Conservation (phyloP, 2,113 vertebrate species). For the Cheirogaleus medius region DNA sequence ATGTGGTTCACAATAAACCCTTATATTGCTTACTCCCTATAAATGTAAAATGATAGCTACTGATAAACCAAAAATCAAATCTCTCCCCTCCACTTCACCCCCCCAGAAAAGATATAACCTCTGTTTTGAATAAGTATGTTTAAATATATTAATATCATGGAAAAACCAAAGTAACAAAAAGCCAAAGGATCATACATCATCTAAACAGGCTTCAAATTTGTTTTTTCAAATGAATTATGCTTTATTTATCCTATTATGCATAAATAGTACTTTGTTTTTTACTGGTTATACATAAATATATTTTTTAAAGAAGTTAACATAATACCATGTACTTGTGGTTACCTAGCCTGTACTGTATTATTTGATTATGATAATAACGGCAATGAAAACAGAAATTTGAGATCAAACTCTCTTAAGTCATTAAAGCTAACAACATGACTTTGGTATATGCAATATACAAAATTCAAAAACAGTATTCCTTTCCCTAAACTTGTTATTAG, state of each 20-base stretch:
- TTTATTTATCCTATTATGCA: not conserved
- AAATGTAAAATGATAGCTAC: not conserved
- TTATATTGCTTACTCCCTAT: not conserved
- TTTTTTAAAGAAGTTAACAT: not conserved
- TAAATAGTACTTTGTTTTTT: not conserved
- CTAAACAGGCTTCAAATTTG: not conserved
- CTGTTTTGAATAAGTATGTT: not conserved
- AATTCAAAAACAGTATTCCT: conserved; percentile 30
- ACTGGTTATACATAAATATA: not conserved
- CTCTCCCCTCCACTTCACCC: not conserved
- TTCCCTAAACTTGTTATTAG: conserved; percentile 2
- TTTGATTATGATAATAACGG: not conserved
- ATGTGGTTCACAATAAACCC: conserved; percentile 2
- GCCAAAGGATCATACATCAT: not conserved
- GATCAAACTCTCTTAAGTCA: not conserved
- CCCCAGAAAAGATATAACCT: not conserved
- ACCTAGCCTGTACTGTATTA: not conserved
- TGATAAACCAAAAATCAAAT: conserved; percentile 14
- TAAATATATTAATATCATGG: not conserved
- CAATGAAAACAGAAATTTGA: conserved; percentile 40
- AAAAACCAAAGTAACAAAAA: not conserved
- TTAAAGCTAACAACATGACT: conserved; percentile 14
- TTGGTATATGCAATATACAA: not conserved
- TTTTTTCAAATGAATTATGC: not conserved
- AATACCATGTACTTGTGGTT: not conserved